Conservation (phyloP, 1,140 invertebrate species). For the Hyposmocoma kahamanoa region DNA sequence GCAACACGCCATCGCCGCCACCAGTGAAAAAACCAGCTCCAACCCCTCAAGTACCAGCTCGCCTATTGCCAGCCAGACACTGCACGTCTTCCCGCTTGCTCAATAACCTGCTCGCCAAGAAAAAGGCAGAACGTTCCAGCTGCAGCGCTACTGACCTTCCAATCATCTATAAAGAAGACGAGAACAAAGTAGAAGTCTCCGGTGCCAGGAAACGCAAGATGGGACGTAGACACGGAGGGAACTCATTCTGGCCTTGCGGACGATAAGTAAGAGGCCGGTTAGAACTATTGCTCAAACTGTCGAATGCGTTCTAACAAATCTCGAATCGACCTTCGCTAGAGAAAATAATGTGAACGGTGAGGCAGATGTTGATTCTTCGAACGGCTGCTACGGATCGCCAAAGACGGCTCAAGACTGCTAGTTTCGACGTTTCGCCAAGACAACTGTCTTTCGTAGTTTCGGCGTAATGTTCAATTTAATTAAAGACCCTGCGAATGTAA, state of each 20-base stretch:
- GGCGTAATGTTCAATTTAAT: no score
- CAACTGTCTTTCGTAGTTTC: no score
- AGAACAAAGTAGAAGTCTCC: slow-evolving; percentile 26
- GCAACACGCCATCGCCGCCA: slow-evolving; percentile 20
- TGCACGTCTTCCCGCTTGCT: slow-evolving; percentile 43
- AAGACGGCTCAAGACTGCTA: slow-evolving; percentile 24
- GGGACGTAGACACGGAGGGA: slow-evolving; percentile 51
- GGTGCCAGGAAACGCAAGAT: slow-evolving; percentile 60
- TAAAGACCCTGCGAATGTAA: no score
- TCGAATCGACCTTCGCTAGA: no score
- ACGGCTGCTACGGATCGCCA: slow-evolving; percentile 18
- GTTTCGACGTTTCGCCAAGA: no score
- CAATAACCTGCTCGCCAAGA: slow-evolving; percentile 45
- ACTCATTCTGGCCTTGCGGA: slow-evolving; percentile 60
- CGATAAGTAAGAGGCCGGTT: slow-evolving; percentile 17
- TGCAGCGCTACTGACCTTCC: slow-evolving; percentile 33
- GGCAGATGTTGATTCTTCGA: slow-evolving; percentile 50
- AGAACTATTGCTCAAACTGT: no score
- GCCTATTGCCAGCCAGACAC: slow-evolving; percentile 26
- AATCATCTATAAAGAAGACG: slow-evolving; percentile 25
- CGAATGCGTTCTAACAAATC: no score
- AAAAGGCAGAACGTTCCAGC: slow-evolving; percentile 25
- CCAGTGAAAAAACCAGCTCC: not conserved
- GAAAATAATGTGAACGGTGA: slow-evolving; percentile 9
- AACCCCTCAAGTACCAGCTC: slow-evolving; percentile 7